These are phyloP conservation scores for Bufo bufo DNA, from an alignment of 2,113 vertebrate genomes.

Conservation along the genomic window DNA sequence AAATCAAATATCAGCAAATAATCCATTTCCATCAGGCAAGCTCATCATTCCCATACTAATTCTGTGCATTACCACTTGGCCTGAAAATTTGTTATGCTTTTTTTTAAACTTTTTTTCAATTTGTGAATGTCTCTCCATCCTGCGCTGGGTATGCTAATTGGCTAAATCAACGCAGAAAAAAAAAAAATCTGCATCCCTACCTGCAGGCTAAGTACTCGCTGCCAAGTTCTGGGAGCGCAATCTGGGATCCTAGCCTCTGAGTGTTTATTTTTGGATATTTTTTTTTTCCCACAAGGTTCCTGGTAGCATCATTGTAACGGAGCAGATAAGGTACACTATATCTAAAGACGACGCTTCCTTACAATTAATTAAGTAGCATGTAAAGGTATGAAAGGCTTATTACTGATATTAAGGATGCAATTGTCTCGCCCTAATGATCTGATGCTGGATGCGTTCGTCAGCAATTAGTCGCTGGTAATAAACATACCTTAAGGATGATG, in stretches of 20 bases:
- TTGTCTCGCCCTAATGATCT: constrained; percentile 51
- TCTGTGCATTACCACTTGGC: background rate
- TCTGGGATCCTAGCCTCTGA: constrained; percentile 2
- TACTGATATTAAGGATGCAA: constrained; percentile 44
- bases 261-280: constrained; percentile 13
- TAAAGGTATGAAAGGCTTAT: constrained; percentile 47
- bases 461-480: constrained; percentile 50
- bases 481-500: constrained; percentile 47
- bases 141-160: constrained; percentile 10
- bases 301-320: background rate
- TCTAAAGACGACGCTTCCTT: constrained; percentile 6
- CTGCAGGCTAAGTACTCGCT: background rate
- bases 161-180: background rate
- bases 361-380: constrained; percentile 43
- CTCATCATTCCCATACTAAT: background rate
- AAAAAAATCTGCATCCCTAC: background rate
- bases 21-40: background rate
- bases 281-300: constrained; percentile 12
- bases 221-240: constrained; percentile 1
- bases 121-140: background rate
- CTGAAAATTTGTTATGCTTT: background rate
- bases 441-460: constrained; percentile 36
- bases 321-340: constrained; percentile 19
- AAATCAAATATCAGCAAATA: background rate
- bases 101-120: background rate